Conservation (phyloP, 2,888 invertebrate genomes). For the Unio delphinus region DNA sequence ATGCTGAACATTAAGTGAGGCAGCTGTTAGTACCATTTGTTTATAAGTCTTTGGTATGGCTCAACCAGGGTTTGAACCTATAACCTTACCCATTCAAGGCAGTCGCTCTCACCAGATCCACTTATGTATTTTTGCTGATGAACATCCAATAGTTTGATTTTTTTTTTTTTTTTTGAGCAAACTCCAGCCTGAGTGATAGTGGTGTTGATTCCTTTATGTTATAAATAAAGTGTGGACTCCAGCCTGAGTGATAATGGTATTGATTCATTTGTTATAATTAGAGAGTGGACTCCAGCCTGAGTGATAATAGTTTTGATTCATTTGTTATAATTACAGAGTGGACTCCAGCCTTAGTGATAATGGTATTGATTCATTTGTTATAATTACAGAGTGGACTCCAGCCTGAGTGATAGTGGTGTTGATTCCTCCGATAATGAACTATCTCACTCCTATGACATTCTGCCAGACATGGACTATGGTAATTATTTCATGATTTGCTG, state of each 20-base stretch:
- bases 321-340: constrained; percentile 18
- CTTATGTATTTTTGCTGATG: neutral
- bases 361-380: constrained; percentile 47
- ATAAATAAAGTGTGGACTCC: constrained; percentile 26
- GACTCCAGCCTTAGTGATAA: constrained; percentile 45
- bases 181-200: constrained; percentile 44
- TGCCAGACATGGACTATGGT: constrained; percentile 76
- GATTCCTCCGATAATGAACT: constrained; percentile 69
- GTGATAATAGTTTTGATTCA: too few relatives aligned
- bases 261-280: too few relatives aligned
- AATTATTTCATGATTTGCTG: constrained; percentile 5
- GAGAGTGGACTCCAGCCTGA: too few relatives aligned
- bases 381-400: constrained; percentile 28
- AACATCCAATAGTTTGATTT: neutral
- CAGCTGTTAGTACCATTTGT: too few relatives aligned
- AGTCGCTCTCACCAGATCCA: too few relatives aligned
- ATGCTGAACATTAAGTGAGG: too few relatives aligned
- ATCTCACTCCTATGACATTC: constrained; percentile 84
- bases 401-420: constrained; percentile 48
- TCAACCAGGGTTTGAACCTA: too few relatives aligned
- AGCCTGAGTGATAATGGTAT: constrained; percentile 23
- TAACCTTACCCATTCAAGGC: too few relatives aligned
- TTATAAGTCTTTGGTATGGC: too few relatives aligned
- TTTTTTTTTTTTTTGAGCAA: constrained; percentile 22
- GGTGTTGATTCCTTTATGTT: constrained; percentile 48